Evolutionary conservation across 2,888 invertebrate species (phyloP), one percentile per base, ranked within the genome.

Genomic region (Bhutanitis thaidina): DNA sequence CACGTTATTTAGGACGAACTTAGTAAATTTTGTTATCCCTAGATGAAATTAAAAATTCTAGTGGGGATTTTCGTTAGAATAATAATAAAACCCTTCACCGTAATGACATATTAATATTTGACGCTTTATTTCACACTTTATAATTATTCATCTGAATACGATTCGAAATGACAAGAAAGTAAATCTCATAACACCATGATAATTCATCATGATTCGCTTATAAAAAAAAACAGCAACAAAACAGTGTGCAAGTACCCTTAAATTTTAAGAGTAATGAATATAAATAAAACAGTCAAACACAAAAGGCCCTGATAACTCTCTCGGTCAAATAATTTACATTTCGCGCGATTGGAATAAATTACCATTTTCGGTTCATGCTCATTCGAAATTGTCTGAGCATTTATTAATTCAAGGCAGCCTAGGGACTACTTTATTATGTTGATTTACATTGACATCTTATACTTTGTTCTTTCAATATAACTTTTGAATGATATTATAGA

Each of bases 321-420:
- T 55, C 59, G 70, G 71, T 67, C 71, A 71, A 71, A 71, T 67
- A 64, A 71, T 74, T 74, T 71, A 64, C 65, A 72, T 72, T 71
- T 69, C 58, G 56, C 55, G 59, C 63, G 45, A 57, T 64, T 58
- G 62, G 59, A 64, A 65, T 65, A 62, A 61, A 64, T 64, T 62
- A 60, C 52, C 56, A 56, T 59, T 30, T 38, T 36, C 36, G 8
- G 30, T 40, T 40, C 14, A 36, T 12, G 35, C 40, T 14, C 29
- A 39, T 13, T 13, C 39, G 15, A 20, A 25, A 47, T 29, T 39
- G 30, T 27, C 30, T 14, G 43, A 10, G 16, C 30, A 29, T 35
- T 47, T 39, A 39, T 39, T 41, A 41, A 41, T 43, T 43, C 29
- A 41, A 48, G 15, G 27, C 16, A 3, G 29, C 27, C 7, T 7